Percentiles rank a stretch among this genome's conserved stretches.
Conservation (phyloP, 1,140 invertebrate species). For the Bilobella aurantiaca region DNA sequence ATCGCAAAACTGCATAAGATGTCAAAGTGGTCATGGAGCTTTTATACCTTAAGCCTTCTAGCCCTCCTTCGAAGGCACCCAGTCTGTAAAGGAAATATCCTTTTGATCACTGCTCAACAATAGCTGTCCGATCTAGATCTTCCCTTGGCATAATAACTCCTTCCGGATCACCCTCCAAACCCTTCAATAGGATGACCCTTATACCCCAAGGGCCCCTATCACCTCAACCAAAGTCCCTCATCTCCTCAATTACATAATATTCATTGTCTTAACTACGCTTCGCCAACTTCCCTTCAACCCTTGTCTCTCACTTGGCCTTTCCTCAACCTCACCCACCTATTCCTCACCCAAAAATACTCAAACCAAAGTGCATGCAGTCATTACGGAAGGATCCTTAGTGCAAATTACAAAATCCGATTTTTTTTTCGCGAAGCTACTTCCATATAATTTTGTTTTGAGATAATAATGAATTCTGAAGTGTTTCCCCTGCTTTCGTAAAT, state of each 20-base stretch:
- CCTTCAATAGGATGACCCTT: background rate
- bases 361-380: too few relatives aligned
- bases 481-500: background rate
- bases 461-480: too few relatives aligned
- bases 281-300: background rate
- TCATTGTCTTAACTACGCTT: background rate
- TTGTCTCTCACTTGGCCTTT: background rate
- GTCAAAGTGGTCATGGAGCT: constrained; percentile 4
- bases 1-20: background rate
- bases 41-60: background rate
- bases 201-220: background rate
- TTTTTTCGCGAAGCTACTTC: too few relatives aligned
- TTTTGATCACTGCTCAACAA: background rate
- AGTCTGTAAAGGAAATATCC: background rate
- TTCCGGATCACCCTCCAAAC: background rate
- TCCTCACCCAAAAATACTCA: background rate
- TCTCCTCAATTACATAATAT: background rate
- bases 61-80: background rate
- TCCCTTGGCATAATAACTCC: background rate
- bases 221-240: background rate
- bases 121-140: background rate
- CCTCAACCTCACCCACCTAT: background rate
- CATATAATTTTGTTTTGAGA: too few relatives aligned
- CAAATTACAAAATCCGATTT: background rate
- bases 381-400: background rate